phyloP scores from a whole-genome alignment of 2,888 invertebrate species.

The Troides oblongomaculatus region DNA sequence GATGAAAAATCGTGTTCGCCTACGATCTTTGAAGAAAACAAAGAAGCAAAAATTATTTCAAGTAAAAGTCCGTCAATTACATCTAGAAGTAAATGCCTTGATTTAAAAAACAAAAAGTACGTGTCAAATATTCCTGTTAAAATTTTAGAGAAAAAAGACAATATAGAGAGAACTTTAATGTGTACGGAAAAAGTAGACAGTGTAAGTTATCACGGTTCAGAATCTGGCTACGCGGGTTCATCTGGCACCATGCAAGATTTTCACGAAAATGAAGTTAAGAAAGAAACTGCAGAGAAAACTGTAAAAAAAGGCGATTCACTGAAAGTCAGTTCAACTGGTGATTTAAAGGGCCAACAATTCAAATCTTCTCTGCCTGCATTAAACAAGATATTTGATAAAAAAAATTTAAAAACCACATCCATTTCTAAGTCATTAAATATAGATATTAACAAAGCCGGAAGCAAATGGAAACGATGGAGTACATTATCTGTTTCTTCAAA shows the following conservation, averaged over 20 bases:
- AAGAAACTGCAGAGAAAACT: slow-evolving; percentile 29
- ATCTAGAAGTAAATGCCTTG: background rate
- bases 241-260: slow-evolving; percentile 45
- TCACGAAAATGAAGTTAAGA: slow-evolving; percentile 41
- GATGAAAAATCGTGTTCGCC: background rate
- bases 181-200: slow-evolving; percentile 45
- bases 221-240: slow-evolving; percentile 58
- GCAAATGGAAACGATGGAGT: slow-evolving; percentile 58
- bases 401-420: slow-evolving; percentile 45
- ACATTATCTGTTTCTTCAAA: slow-evolving; percentile 51
- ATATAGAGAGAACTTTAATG: slow-evolving; percentile 11
- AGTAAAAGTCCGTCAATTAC: background rate
- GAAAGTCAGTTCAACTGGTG: slow-evolving; percentile 26
- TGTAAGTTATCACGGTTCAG: slow-evolving; percentile 52
- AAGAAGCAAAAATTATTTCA: background rate
- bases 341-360: slow-evolving; percentile 35
- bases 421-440: slow-evolving; percentile 45
- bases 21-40: background rate
- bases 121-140: slow-evolving; percentile 3
- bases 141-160: slow-evolving; percentile 14
- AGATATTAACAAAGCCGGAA: slow-evolving; percentile 38
- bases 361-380: slow-evolving; percentile 51
- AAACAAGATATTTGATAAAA: slow-evolving; percentile 39
- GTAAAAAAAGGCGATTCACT: slow-evolving; percentile 30
- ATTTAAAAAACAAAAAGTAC: background rate